Conservation (phyloP, 2,888 invertebrate genomes). For the Caenorhabditis virilis region DNA sequence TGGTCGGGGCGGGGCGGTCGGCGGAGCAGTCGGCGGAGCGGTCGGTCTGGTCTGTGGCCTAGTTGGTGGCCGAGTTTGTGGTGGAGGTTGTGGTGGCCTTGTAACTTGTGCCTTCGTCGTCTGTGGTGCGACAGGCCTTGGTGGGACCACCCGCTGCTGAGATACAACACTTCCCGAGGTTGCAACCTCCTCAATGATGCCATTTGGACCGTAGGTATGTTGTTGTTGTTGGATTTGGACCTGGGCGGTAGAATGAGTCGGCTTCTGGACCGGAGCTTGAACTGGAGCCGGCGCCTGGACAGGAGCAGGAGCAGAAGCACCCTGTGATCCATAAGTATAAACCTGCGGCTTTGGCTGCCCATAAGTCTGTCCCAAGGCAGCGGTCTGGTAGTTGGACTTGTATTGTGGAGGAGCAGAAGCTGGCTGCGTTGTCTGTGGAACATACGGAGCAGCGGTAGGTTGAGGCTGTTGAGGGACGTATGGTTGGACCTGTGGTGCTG, state of each 20-base stretch:
- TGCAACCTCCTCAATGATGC: constrained; percentile 15
- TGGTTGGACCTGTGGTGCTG: constrained; percentile 8
- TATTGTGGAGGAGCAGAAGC: constrained; percentile 14
- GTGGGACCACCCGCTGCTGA: constrained; percentile 22
- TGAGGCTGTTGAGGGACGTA: constrained; percentile 8
- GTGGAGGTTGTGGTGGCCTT: constrained; percentile 14
- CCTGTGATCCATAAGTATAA: constrained; percentile 27
- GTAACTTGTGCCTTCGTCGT: constrained; percentile 2
- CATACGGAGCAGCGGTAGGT: background rate
- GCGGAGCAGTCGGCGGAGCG: constrained; percentile 27
- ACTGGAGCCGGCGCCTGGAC: background rate
- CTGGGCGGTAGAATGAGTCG: constrained; percentile 16
- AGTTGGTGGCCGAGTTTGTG: constrained; percentile 25
- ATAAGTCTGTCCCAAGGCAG: constrained; percentile 24
- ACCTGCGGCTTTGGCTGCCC: constrained; percentile 35
- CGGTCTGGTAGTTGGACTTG: constrained; percentile 37
- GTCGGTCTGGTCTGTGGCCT: constrained; percentile 8
- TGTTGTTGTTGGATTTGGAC: background rate
- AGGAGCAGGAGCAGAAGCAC: constrained; percentile 2
- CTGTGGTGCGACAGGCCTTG: constrained; percentile 19
- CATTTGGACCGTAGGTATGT: constrained; percentile 11
- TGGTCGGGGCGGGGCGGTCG: constrained; percentile 37
- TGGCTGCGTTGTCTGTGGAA: constrained; percentile 5
- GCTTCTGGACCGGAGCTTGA: constrained; percentile 12
- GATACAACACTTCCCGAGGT: no score